Evolutionary conservation across 1,140 invertebrate species (phyloP).

Genomic region (Drosophila littoralis): DNA sequence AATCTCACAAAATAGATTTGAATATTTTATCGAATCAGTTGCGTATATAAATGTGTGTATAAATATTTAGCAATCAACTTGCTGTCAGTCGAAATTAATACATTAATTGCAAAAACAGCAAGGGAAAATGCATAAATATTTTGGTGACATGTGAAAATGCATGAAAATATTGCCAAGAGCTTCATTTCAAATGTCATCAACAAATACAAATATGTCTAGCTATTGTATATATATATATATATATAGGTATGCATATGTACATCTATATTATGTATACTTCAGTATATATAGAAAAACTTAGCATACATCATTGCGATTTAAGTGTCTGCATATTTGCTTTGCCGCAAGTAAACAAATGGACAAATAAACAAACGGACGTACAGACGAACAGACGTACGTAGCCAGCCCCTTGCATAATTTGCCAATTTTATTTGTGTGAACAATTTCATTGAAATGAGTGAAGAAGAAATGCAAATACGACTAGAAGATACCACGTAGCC

Average conservation of each 20-base stretch:
- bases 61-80: slow-evolving; percentile 55
- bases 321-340: slow-evolving; percentile 65
- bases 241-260: neutral
- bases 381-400: slow-evolving; percentile 18
- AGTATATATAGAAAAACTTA: slow-evolving; percentile 30
- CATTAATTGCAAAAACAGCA: slow-evolving; percentile 55
- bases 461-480: neutral
- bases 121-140: slow-evolving; percentile 36
- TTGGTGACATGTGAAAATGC: slow-evolving; percentile 38
- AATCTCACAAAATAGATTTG: slow-evolving; percentile 16
- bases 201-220: slow-evolving; percentile 21
- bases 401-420: slow-evolving; percentile 56
- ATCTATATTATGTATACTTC: slow-evolving; percentile 5
- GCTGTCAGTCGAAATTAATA: slow-evolving; percentile 66
- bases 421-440: slow-evolving; percentile 56
- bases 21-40: slow-evolving; percentile 50
- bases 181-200: slow-evolving; percentile 49
- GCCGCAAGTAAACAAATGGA: slow-evolving; percentile 61
- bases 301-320: slow-evolving; percentile 59
- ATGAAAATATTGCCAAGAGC: slow-evolving; percentile 28
- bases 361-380: slow-evolving; percentile 40
- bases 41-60: slow-evolving; percentile 54
- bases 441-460: slow-evolving; percentile 58
- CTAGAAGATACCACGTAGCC: slow-evolving; percentile 4
- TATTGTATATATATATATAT: slow-evolving; percentile 1